Evolutionary conservation across 2,797 vertebrate species (phyloP).

Genomic region (Protonibea diacanthus): DNA sequence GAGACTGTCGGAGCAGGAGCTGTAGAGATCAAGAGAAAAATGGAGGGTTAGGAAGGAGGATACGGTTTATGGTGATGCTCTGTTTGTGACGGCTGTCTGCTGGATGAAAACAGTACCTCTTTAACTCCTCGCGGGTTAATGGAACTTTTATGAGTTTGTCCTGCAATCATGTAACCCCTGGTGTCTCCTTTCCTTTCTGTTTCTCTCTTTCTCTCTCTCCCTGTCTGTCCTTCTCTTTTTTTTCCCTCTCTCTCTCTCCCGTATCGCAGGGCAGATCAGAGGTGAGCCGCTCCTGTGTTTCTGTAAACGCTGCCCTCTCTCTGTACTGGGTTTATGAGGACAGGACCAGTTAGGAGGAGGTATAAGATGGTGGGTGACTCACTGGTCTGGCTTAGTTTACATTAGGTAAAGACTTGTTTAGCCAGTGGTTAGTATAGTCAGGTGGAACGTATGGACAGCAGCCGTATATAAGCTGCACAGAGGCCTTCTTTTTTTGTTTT

Average conservation of each 20-base stretch:
- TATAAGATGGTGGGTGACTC: constrained; percentile 77
- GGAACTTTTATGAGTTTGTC: constrained; percentile 95
- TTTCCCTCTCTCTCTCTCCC: neutral
- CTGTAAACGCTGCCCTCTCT: constrained; percentile 76
- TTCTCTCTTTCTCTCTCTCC: constrained; percentile 49
- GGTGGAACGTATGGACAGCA: constrained; percentile 52
- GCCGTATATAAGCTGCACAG: constrained; percentile 15
- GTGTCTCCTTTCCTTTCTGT: constrained; percentile 79
- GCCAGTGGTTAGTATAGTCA: constrained; percentile 66
- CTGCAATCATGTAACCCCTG: constrained; percentile 94
- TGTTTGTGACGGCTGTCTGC: constrained; percentile 99
- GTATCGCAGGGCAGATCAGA: constrained; percentile 81
- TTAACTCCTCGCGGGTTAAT: constrained; percentile 96
- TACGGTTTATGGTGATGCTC: constrained; percentile 96
- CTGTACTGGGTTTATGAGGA: constrained; percentile 76
- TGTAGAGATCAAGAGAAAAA: constrained; percentile 68
- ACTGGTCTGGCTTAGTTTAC: constrained; percentile 73
- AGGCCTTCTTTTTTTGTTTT: constrained; percentile 27
- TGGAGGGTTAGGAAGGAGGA: constrained; percentile 74
- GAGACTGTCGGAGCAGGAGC: constrained; percentile 33
- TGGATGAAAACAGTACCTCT: constrained; percentile 97
- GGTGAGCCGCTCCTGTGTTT: constrained; percentile 81
- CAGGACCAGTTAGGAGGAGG: constrained; percentile 74
- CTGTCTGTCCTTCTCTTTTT: constrained; percentile 6
- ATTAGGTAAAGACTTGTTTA: constrained; percentile 79